phyloP scores from a whole-genome alignment of 2,113 vertebrate species.

The Dromiciops gliroides region DNA sequence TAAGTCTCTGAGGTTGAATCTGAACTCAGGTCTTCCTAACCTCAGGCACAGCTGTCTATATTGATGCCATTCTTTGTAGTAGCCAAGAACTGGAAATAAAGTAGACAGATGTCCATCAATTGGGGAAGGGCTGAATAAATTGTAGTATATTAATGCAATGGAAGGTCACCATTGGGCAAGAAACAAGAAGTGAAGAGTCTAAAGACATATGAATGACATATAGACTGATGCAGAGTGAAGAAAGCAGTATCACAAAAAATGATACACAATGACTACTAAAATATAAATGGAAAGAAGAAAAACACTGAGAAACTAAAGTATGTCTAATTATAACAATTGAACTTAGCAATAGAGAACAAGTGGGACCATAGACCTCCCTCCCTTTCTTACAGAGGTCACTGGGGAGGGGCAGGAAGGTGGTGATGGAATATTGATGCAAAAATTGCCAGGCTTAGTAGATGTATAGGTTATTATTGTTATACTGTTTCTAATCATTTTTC shows the following conservation, averaged over 20 bases:
- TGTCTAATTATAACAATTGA: background rate
- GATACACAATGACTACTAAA: background rate
- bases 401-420: background rate
- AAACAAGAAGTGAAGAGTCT: background rate
- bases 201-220: background rate
- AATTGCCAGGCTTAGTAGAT: background rate
- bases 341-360: background rate
- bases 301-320: background rate
- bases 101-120: background rate
- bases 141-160: background rate
- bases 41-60: background rate
- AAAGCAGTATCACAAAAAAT: background rate
- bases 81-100: background rate
- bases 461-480: background rate
- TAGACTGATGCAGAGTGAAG: background rate
- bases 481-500: background rate
- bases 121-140: background rate
- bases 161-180: background rate
- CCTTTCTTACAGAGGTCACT: background rate
- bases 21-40: background rate
- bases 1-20: background rate
- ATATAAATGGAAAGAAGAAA: background rate
- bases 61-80: background rate
- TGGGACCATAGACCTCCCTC: background rate
- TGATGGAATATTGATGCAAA: background rate